phyloP scores from a whole-genome alignment of 2,888 invertebrate genomes.

The Scrobipalpa atriplicella region DNA sequence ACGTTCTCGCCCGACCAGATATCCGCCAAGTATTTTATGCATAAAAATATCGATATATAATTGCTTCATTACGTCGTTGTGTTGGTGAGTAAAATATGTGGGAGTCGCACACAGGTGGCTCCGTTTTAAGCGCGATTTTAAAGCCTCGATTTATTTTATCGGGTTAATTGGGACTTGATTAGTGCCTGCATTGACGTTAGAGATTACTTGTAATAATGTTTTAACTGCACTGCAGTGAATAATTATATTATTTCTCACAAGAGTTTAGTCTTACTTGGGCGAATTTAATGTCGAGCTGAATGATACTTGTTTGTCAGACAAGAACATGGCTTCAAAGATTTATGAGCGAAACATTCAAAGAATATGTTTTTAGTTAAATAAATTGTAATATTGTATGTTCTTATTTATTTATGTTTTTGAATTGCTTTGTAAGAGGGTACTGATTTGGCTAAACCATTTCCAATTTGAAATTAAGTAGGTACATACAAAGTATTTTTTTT shows the following conservation, averaged over 20 bases:
- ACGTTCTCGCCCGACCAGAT: conserved; percentile 69
- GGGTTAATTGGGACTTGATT: conserved; percentile 48
- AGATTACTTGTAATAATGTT: conserved; percentile 33
- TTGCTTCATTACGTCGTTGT: conserved; percentile 83
- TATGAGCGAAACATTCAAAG: background rate
- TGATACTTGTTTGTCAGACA: background rate
- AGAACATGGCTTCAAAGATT: background rate
- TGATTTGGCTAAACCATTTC: no score
- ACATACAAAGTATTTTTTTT: no score
- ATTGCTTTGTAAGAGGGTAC: no score
- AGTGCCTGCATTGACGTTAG: conserved; percentile 38
- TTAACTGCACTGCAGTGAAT: background rate
- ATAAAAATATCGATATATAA: conserved; percentile 83
- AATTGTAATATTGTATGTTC: no score
- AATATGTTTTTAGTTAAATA: background rate
- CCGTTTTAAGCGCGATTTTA: conserved; percentile 37
- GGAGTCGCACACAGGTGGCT: conserved; percentile 76
- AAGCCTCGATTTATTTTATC: conserved; percentile 32
- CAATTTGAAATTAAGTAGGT: no score
- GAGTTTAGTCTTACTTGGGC: background rate
- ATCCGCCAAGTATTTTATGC: conserved; percentile 81
- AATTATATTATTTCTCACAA: background rate
- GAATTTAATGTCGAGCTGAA: background rate
- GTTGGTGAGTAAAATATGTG: conserved; percentile 82
- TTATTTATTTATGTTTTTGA: background rate